Base-by-base conservation (phyloP, 2,888 invertebrate species). In the Blastobasis lacticolella region DNA sequence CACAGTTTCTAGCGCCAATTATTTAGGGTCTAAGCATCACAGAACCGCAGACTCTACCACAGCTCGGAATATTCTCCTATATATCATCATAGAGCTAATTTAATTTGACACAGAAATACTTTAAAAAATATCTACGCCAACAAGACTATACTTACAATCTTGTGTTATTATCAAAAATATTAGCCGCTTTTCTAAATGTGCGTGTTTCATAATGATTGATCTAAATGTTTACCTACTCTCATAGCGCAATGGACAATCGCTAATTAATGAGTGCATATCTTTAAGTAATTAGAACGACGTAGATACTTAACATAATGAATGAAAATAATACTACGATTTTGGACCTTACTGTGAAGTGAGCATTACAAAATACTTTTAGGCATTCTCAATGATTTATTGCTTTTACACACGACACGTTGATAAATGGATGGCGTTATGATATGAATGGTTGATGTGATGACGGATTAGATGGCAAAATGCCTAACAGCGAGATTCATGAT, bases 371-470 rank as follows among this genome's bases (percentile, higher is more conserved):
- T 23, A 23, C 23, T 23, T 23, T 23, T 23, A 23, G 23, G 23
- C 23, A 23, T 23, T 23, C 23, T 23, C 23, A 23, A 23, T 23
- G 23, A 23, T 23, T 23, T 23, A 23, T 23, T 23, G 23, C 23
- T 23, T 23, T 23, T 23, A 23, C 23, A 23, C 1, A 23, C 23
- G 23, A 23, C 23, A 23, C 23, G 3, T 23, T 23, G 23, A 23
- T 23, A 23, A 42, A 42, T 81, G 85, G 85, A 84, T 83, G 85
- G 85, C 82, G 73, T 66, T 62, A 77, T 82, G 84, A 85, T 85
- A 85, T 83, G 82, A 78, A 60, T 63, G 60, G 62, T 63, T 63
- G 53, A 56, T 52, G 60, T 58, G 62, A 69, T 66, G 66, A 69
- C 59, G 61, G 65, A 67, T 53, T 52, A 52, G 55, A 56, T 6